A percentile compares a stretch with the other conserved stretches of the same genome.
phyloP scores from a whole-genome alignment of 2,113 vertebrate species.

The Tapirus terrestris region DNA sequence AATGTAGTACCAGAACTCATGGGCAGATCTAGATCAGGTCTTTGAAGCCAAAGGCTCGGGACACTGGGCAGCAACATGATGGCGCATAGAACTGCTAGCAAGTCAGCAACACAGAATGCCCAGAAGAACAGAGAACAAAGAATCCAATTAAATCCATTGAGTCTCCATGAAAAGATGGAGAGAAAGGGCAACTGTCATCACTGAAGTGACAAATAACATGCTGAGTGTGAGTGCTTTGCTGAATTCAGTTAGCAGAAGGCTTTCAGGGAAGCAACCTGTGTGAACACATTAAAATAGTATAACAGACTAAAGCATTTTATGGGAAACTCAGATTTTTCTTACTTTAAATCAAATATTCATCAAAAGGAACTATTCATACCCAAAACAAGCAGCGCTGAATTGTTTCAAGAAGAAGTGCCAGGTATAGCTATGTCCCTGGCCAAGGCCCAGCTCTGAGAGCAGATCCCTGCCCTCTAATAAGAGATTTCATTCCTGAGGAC shows the following conservation, averaged over 20 bases:
- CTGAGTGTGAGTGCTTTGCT: not conserved
- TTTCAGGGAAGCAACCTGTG: constrained; percentile 45
- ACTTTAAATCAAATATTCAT: constrained; percentile 51
- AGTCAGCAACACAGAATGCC: not conserved
- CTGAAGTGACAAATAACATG: constrained; percentile 7
- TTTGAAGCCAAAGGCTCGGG: not conserved
- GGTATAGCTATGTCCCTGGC: not conserved
- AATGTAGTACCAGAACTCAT: not conserved
- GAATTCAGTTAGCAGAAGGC: constrained; percentile 41
- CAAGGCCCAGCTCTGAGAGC: not conserved
- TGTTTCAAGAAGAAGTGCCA: constrained; percentile 8
- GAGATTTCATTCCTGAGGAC: not conserved
- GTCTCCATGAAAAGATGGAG: not conserved
- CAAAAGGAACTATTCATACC: constrained; percentile 34
- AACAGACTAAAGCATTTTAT: constrained; percentile 49
- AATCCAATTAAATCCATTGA: not conserved
- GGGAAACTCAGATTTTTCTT: constrained; percentile 16
- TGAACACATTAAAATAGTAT: constrained; percentile 10
- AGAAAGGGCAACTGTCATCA: constrained; percentile 44
- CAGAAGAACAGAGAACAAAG: constrained; percentile 24
- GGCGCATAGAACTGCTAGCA: not conserved
- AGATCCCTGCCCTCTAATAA: not conserved
- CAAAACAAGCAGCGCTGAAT: constrained; percentile 39
- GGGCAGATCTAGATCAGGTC: not conserved
- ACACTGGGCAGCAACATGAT: not conserved